phyloP scores from a whole-genome alignment of 2,888 invertebrate genomes.

The Phorcus lineatus region DNA sequence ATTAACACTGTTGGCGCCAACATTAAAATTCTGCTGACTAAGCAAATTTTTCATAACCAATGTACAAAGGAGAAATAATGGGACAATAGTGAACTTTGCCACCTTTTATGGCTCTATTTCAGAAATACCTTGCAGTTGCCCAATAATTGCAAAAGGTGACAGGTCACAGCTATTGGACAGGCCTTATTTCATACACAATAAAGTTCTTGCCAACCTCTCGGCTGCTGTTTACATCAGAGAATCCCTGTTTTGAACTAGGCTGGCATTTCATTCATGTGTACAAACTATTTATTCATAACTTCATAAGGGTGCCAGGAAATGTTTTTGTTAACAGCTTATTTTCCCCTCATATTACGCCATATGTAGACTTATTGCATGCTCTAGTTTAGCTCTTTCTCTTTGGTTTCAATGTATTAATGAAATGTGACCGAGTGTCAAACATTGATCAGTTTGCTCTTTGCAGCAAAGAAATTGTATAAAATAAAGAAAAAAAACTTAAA shows the following conservation, averaged over 20 bases:
- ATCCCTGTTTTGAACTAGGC: neutral
- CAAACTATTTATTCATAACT: slow-evolving; percentile 8
- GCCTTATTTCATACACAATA: too few relatives aligned
- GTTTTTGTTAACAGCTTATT: neutral
- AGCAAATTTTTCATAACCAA: too few relatives aligned
- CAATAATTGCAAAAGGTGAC: too few relatives aligned
- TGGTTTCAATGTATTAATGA: neutral
- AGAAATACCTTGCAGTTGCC: too few relatives aligned
- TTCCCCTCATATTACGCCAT: neutral
- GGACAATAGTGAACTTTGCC: too few relatives aligned
- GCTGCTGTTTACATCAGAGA: neutral
- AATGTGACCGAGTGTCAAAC: neutral
- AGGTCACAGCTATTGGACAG: too few relatives aligned
- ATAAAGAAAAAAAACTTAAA: neutral
- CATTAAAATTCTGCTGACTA: too few relatives aligned
- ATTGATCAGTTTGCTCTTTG: neutral
- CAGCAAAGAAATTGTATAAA: slow-evolving; percentile 4
- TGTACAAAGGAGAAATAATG: too few relatives aligned
- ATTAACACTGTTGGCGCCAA: too few relatives aligned
- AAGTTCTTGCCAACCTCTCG: too few relatives aligned
- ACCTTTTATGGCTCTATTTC: too few relatives aligned
- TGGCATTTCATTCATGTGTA: slow-evolving; percentile 10
- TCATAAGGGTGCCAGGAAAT: slow-evolving; percentile 3
- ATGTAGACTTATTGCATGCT: neutral
- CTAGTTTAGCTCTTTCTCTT: neutral